These are phyloP conservation scores for Philotrypesis tridentata DNA, from an alignment of 1,140 invertebrate species.

Conservation along the genomic window DNA sequence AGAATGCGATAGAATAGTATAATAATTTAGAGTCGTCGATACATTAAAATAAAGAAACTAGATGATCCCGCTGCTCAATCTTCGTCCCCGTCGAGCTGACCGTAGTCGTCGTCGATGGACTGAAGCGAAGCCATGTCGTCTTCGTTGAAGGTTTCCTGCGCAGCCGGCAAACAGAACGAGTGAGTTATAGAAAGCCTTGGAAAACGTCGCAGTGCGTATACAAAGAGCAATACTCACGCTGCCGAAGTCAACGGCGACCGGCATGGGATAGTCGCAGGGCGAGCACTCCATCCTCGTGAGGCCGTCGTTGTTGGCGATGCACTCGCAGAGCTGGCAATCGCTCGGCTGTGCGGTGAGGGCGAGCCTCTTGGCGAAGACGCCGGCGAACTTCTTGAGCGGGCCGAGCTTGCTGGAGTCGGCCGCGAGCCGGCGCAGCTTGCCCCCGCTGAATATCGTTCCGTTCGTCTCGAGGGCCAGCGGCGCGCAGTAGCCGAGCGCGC, in stretches of 20 bases:
- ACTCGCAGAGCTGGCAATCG: constrained; percentile 83
- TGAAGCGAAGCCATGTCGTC: constrained; percentile 67
- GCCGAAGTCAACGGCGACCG: constrained; percentile 73
- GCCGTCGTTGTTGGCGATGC: constrained; percentile 79
- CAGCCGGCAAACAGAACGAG: too few species aligned
- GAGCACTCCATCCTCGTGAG: constrained; percentile 79
- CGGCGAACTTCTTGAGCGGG: constrained; percentile 80
- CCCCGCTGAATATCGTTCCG: constrained; percentile 82
- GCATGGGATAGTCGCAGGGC: constrained; percentile 75
- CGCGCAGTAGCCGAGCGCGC: constrained; percentile 84
- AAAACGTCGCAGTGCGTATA: too few species aligned
- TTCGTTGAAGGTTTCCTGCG: constrained; percentile 69
- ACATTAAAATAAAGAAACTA: background rate
- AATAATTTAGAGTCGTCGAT: too few species aligned
- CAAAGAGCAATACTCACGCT: constrained; percentile 57
- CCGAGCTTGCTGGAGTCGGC: constrained; percentile 68
- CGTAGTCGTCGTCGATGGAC: constrained; percentile 64
- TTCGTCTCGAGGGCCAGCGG: constrained; percentile 88
- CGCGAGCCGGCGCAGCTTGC: constrained; percentile 73
- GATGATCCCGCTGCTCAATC: constrained; percentile 53
- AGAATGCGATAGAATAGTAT: too few species aligned
- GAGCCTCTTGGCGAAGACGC: constrained; percentile 81
- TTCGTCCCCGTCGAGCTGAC: constrained; percentile 64
- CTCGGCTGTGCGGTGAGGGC: constrained; percentile 78
- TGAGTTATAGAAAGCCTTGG: too few species aligned